These are phyloP conservation scores for Oligia latruncula DNA, from an alignment of 2,888 invertebrate species.

Conservation along the genomic window DNA sequence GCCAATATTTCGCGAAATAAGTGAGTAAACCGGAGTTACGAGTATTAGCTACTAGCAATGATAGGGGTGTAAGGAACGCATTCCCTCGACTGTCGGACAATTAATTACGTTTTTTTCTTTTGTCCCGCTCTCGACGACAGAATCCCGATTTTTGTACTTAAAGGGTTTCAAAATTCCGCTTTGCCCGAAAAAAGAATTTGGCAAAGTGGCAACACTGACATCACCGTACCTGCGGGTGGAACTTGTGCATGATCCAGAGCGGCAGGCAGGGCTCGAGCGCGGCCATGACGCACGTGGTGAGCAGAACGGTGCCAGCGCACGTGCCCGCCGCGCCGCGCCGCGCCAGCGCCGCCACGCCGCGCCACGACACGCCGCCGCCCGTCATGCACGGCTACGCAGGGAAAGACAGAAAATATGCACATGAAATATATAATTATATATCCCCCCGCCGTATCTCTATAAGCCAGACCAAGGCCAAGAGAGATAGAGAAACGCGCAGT, in stretches of 20 bases:
- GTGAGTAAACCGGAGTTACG: too few species aligned
- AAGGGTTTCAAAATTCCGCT: too few species aligned
- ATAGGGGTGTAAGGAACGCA: too few species aligned
- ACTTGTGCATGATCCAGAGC: constrained; percentile 80
- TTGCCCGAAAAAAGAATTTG: too few species aligned
- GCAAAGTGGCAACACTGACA: too few species aligned
- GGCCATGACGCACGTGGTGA: constrained; percentile 85
- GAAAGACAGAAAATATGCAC: background rate
- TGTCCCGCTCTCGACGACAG: too few species aligned
- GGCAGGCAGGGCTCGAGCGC: constrained; percentile 86
- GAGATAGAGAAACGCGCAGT: background rate
- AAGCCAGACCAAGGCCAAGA: background rate
- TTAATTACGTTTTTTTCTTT: too few species aligned
- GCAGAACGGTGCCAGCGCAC: constrained; percentile 83
- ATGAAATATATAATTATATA: background rate
- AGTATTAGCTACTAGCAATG: too few species aligned
- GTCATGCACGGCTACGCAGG: constrained; percentile 21
- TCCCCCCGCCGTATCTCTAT: background rate
- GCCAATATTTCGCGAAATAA: too few species aligned
- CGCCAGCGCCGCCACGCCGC: constrained; percentile 54
- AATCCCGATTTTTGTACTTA: too few species aligned
- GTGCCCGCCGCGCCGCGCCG: constrained; percentile 73
- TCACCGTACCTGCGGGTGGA: constrained; percentile 67
- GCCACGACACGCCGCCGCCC: constrained; percentile 51
- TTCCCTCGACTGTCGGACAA: too few species aligned